Base-by-base conservation (phyloP, 1,140 invertebrate species). In the Dysdera silvatica region DNA sequence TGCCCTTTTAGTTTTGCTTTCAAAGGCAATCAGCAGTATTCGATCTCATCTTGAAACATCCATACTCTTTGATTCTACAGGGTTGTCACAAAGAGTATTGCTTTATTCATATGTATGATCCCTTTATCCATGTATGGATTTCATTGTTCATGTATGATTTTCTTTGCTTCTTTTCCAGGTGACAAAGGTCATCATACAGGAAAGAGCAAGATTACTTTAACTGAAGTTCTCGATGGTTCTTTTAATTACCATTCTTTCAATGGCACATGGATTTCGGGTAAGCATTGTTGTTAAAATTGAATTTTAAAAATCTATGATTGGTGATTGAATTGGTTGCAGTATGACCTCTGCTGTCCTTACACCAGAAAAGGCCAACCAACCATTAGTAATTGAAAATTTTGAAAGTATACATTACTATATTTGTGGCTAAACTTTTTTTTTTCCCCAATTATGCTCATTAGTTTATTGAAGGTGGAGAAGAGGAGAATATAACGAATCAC, bases 221-320 rank as follows among this genome's bases (percentile, higher is more conserved):
- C 58, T 43, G 68, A 69, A 51, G 61, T 69, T 14, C 37, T 69
- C 18, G 47, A 54, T 31, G 48, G 55, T n/a, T 37, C 57, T 28
- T 69, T 66, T 54, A 48, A 58, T 29, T 57, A 65, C 23, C 57
- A 48, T 26, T 41, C 35, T 35, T 65, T 54, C 48, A 66, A 69
- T 61, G 65, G 65, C 16, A 48, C 61, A 49, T 69, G 68, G 68
- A 61, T 69, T 32, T 61, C 68, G 43, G 68, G 68, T 67, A 57
- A 57, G 6, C 52, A 7, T n/a, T n/a, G 20, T 14, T 35, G 40
- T n/a, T n/a, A n/a, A n/a, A n/a, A n/a, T n/a, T n/a, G n/a, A n/a
- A n/a, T n/a, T n/a, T n/a, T n/a, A n/a, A n/a, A n/a, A n/a, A n/a
- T n/a, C n/a, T n/a, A n/a, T n/a, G n/a, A n/a, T n/a, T n/a, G n/a